Evolutionary conservation across 2,113 vertebrate species (phyloP).

Genomic region (Butorides virescens): DNA sequence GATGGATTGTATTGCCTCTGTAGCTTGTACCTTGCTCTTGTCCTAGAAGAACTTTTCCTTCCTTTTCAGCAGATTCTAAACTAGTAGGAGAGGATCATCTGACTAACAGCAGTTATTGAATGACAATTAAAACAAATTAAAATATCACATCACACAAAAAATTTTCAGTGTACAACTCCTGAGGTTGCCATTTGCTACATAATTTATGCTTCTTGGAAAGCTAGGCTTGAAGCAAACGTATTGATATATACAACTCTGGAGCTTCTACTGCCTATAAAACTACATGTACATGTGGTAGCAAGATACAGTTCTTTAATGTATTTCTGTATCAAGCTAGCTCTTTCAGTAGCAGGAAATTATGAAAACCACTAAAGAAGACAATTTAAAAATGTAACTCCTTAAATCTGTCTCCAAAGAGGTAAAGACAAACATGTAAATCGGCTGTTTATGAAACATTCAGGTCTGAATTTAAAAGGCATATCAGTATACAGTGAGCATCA

Average conservation of each 20-base stretch:
- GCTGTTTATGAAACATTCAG: conserved; percentile 64
- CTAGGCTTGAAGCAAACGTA: background rate
- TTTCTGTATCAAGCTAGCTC: background rate
- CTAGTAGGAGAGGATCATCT: background rate
- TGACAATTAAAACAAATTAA: conserved; percentile 5
- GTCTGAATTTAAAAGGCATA: conserved; percentile 57
- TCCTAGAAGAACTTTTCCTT: background rate
- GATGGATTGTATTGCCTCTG: background rate
- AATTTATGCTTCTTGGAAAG: conserved; percentile 36
- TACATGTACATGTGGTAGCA: background rate
- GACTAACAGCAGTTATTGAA: background rate
- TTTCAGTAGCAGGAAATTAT: conserved; percentile 22
- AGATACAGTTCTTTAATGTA: background rate
- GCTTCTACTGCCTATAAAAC: background rate
- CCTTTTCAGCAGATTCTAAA: background rate
- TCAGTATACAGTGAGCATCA: conserved; percentile 49
- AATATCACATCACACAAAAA: background rate
- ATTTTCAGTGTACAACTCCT: background rate
- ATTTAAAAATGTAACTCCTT: conserved; percentile 50
- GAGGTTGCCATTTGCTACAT: background rate
- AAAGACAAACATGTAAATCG: conserved; percentile 66
- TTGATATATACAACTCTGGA: background rate
- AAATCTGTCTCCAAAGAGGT: conserved; percentile 57
- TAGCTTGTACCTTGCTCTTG: background rate
- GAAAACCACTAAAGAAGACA: conserved; percentile 42